These are phyloP conservation scores for Sinopyrophorus schimmeli DNA, from an alignment of 2,888 invertebrate species.

Conservation along the genomic window DNA sequence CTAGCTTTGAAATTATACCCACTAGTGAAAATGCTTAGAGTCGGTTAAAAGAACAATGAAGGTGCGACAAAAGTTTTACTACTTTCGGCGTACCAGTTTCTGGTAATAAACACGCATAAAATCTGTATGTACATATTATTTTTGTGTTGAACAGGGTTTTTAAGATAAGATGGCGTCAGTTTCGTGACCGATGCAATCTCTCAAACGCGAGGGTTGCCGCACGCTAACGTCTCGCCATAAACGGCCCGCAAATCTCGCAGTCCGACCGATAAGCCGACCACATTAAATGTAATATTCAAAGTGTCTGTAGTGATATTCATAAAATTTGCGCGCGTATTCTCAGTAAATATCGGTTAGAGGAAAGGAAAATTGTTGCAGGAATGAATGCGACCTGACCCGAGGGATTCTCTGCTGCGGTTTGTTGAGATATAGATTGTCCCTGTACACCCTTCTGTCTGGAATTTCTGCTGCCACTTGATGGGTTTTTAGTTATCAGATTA, in stretches of 20 bases:
- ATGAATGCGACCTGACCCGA: slow-evolving; percentile 23
- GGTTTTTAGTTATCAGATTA: slow-evolving; percentile 24
- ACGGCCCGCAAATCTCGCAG: slow-evolving; percentile 33
- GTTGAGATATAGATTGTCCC: slow-evolving; percentile 25
- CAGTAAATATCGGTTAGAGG: slow-evolving; percentile 38
- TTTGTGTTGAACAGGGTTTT: slow-evolving; percentile 35
- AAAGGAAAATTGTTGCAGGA: slow-evolving; percentile 25
- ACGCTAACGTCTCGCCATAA: slow-evolving; percentile 26
- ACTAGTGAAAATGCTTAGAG: no score
- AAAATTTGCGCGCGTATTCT: slow-evolving; percentile 35
- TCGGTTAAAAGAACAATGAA: no score
- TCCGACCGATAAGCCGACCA: slow-evolving; percentile 34
- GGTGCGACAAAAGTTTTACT: slow-evolving; percentile 20
- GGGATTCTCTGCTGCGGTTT: slow-evolving; percentile 19
- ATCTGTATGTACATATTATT: slow-evolving; percentile 31
- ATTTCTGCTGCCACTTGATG: slow-evolving; percentile 24
- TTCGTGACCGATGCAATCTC: slow-evolving; percentile 39
- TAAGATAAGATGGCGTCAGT: slow-evolving; percentile 39
- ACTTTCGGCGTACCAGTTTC: slow-evolving; percentile 9
- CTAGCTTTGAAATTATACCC: no score
- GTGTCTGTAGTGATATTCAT: slow-evolving; percentile 33
- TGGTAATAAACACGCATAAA: slow-evolving; percentile 20
- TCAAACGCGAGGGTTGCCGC: slow-evolving; percentile 28
- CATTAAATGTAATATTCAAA: slow-evolving; percentile 37
- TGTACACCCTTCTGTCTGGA: slow-evolving; percentile 18